Evolutionary conservation across 2,888 invertebrate genomes (phyloP), one percentile per base, ranked within the genome.

Genomic region (Agapostemon virescens): DNA sequence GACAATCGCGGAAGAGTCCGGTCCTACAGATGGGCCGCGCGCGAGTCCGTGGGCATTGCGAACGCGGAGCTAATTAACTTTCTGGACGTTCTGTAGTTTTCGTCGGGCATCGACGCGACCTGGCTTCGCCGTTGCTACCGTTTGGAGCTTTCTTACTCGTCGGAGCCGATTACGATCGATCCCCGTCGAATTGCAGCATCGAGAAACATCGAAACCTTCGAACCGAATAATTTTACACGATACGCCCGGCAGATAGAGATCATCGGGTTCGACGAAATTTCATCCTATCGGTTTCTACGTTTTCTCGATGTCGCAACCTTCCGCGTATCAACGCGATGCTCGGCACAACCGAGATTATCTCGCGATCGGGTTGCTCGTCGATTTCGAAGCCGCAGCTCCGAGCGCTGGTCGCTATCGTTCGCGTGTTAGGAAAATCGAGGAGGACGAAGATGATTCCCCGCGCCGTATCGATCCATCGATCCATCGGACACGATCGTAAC

Each of bases 401-500:
- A 30, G 17, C 49, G 49, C 20, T 30, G 7, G 30, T 58, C 58
- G 58, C 58, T 30, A 58, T 30, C 58, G 30, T 61, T 15, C 30
- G 3, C 3, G 20, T 20, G 58, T 61, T 30, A 20, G 58, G 30
- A 61, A 30, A 30, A 58, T 58, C 58, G 30, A 23, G 52, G 83
- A 88, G 81, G 71, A 81, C 77, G 66, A 69, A 74, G 78, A 78
- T 70, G 82, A 87, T 85, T 84, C 83, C 68, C 33, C 77, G 75
- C 67, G 36, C 52, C 33, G 78, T 77, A 76, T 80, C 75, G 68
- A 82, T 68, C 75, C 69, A 55, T 64, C 75, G 79, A 83, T 84
- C 81, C 73, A 69, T 42, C 85, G 73, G 67, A 64, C 79, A 68
- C 69, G 75, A 79, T 78, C 66, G 58, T 77, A 84, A 84, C 78